Evolutionary conservation across 53 echinoderm and acorn worm species (phyloP).

Genomic region (Arbacia lixula): DNA sequence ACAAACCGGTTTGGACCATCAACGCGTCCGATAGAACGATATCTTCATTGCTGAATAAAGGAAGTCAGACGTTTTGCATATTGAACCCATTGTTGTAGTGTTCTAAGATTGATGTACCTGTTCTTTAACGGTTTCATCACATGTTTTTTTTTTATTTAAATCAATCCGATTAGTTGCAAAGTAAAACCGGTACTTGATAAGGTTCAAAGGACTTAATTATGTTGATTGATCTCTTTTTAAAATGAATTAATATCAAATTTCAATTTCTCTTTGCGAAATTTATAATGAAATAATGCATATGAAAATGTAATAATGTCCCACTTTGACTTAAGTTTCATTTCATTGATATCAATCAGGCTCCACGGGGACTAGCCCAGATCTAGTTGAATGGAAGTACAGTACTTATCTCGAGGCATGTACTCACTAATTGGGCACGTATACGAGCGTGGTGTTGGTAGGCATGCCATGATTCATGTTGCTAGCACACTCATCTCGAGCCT

Average conservation of each 20-base stretch:
- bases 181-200: too few species aligned
- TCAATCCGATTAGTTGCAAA: too few species aligned
- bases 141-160: too few species aligned
- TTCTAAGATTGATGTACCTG: too few species aligned
- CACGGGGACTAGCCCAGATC: background rate
- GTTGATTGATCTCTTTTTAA: too few species aligned
- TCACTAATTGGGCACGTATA: constrained; percentile 53
- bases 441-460: constrained; percentile 41
- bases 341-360: background rate
- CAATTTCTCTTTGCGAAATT: too few species aligned
- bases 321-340: background rate
- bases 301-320: background rate
- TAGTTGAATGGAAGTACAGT: background rate
- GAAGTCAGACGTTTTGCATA: too few species aligned
- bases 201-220: too few species aligned
- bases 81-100: too few species aligned
- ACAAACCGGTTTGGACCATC: constrained; percentile 21
- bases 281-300: background rate
- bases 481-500: constrained; percentile 18
- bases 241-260: too few species aligned
- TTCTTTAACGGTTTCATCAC: too few species aligned
- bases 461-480: constrained; percentile 25
- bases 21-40: constrained; percentile 11
- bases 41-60: constrained; percentile 41
- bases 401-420: too few species aligned